These are phyloP conservation scores for Chymomyza procnemis DNA, from an alignment of 2,888 invertebrate genomes.

Conservation along the genomic window DNA sequence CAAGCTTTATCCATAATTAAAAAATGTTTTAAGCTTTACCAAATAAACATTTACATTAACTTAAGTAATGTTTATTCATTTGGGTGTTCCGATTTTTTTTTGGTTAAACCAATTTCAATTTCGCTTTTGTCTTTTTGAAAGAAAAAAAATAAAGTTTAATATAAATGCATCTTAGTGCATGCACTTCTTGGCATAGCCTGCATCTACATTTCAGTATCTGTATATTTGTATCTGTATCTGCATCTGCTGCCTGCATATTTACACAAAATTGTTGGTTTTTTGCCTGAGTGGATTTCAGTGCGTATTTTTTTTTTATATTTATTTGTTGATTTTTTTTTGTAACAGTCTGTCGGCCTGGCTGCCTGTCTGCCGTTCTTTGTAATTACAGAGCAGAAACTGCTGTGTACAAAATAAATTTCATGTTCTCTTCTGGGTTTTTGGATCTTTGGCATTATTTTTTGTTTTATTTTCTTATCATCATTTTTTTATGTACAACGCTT, in stretches of 20 bases:
- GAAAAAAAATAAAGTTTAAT: constrained; percentile 5
- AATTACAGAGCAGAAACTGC: constrained; percentile 48
- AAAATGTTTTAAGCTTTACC: constrained; percentile 25
- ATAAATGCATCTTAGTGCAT: neutral
- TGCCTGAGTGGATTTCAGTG: constrained; percentile 60
- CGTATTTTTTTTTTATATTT: constrained; percentile 34
- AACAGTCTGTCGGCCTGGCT: too few relatives aligned
- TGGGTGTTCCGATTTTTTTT: constrained; percentile 4
- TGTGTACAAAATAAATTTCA: constrained; percentile 45
- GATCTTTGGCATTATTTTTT: neutral
- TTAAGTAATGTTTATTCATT: constrained; percentile 47
- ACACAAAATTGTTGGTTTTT: constrained; percentile 22
- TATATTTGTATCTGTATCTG: constrained; percentile 18
- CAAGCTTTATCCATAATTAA: neutral
- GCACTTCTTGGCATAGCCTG: constrained; percentile 1
- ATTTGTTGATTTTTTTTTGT: constrained; percentile 7
- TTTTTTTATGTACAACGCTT: constrained; percentile 34
- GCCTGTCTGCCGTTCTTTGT: constrained; percentile 44
- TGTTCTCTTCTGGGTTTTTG: constrained; percentile 31
- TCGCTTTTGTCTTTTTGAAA: constrained; percentile 41
- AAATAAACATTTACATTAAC: constrained; percentile 51
- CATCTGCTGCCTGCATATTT: constrained; percentile 12
- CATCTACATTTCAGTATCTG: neutral
- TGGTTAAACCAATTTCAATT: constrained; percentile 14
- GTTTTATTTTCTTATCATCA: constrained; percentile 56